A percentile compares a stretch with the other conserved stretches of the same genome.
phyloP scores from a whole-genome alignment of 2,888 invertebrate species.

The Agrypnus murinus region DNA sequence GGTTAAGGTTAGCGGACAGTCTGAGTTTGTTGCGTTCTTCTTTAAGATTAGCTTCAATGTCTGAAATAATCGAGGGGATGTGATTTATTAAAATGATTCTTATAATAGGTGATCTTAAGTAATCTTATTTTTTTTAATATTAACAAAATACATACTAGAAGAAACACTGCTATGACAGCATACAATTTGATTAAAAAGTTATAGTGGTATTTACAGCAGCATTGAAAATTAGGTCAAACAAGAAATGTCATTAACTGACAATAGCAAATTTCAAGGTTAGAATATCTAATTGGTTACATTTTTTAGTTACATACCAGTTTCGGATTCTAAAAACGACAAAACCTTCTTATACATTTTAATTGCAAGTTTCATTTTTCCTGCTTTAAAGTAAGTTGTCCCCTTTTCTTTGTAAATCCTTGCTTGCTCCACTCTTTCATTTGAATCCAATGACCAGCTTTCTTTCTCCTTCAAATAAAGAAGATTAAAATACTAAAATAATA shows the following conservation, averaged over 20 bases:
- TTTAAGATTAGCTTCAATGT: constrained; percentile 50
- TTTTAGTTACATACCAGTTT: constrained; percentile 72
- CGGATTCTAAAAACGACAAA: constrained; percentile 76
- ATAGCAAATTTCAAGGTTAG: too few relatives aligned
- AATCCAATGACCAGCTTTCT: constrained; percentile 88
- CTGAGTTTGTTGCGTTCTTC: constrained; percentile 75
- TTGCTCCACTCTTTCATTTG: constrained; percentile 86
- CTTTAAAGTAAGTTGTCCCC: constrained; percentile 92
- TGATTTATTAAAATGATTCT: constrained; percentile 48
- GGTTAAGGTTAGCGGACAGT: constrained; percentile 85
- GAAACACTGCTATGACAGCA: too few relatives aligned
- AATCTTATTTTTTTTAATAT: too few relatives aligned
- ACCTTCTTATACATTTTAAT: constrained; percentile 91
- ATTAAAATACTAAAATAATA: background rate
- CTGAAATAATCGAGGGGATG: constrained; percentile 12
- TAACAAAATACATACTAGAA: too few relatives aligned
- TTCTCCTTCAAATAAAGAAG: constrained; percentile 76
- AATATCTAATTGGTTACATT: background rate
- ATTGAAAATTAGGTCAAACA: too few relatives aligned
- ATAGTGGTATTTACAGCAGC: too few relatives aligned
- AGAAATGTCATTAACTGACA: too few relatives aligned
- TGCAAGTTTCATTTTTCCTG: constrained; percentile 84
- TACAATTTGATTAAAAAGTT: too few relatives aligned
- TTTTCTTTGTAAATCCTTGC: constrained; percentile 90
- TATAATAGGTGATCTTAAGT: too few relatives aligned